A percentile compares a stretch with the other conserved stretches of the same genome.
phyloP scores from a whole-genome alignment of 2,888 invertebrate genomes.

The Trissoscelio sp. region DNA sequence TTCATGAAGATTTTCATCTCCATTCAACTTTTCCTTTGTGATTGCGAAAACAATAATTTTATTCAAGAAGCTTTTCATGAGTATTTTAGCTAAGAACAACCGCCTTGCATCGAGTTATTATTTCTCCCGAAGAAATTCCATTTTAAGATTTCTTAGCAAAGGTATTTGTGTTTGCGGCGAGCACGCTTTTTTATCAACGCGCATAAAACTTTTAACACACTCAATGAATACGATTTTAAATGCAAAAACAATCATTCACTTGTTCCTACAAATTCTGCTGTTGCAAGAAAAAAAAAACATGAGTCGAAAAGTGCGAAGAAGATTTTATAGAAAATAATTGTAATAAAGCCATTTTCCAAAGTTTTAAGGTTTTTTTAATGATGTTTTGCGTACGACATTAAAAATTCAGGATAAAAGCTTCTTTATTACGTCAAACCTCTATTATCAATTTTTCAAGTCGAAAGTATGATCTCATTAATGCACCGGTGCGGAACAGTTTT shows the following conservation, averaged over 20 bases:
- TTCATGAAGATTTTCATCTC: constrained; percentile 60
- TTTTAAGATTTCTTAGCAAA: constrained; percentile 15
- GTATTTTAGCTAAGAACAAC: constrained; percentile 57
- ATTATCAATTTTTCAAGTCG: constrained; percentile 36
- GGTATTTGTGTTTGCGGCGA: background rate
- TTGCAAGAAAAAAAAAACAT: background rate
- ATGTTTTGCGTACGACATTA: constrained; percentile 28
- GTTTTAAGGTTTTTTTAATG: constrained; percentile 36
- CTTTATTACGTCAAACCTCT: constrained; percentile 30
- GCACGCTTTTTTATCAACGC: background rate
- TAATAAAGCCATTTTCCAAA: constrained; percentile 1
- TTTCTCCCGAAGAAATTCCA: constrained; percentile 27
- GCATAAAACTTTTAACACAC: background rate
- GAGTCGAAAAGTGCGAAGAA: background rate
- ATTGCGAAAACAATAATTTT: constrained; percentile 63
- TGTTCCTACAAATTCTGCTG: background rate
- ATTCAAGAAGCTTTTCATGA: constrained; percentile 60
- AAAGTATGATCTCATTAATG: constrained; percentile 43
- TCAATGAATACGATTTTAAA: background rate
- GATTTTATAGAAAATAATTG: background rate
- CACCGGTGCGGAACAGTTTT: constrained; percentile 19
- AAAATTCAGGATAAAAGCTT: constrained; percentile 34
- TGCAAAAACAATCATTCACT: background rate
- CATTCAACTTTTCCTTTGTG: constrained; percentile 64
- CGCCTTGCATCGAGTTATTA: constrained; percentile 46